Evolutionary conservation across 2,888 invertebrate species (phyloP), one percentile per base, ranked within the genome.

Genomic region (Atrina japonica): DNA sequence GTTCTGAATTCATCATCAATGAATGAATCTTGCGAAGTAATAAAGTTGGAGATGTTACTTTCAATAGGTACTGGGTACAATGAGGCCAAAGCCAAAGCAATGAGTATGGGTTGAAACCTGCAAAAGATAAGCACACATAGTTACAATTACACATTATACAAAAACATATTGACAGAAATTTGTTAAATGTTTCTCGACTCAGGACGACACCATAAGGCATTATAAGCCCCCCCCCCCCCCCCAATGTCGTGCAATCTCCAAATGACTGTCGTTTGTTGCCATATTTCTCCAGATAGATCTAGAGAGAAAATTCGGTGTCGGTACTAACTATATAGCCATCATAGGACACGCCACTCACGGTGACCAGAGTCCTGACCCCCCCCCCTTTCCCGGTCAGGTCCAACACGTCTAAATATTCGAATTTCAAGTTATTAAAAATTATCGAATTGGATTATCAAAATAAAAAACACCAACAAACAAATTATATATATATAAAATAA

Each of bases 1-100:
- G 23, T 25, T 71, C 70, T 68, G 76, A 76, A 47, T 56, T 50
- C 64, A 63, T 71, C 47, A 35, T 71, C 43, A 21, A 21, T 41
- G 43, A 14, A 27, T 18, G 45, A 45, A 21, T 18, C 50, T 25
- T 7, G 11, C 11, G 35, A 35, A 35, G 11, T 35, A 11, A 35
- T 35, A 11, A n/a, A 16, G n/a, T 11, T 30, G n/a, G 35, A 43
- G 41, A 21, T 30, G 40, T 27, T 27, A 29, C n/a, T 66, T 49
- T 47, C 50, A 45, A 5, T 49, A 49, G 47, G 29, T 61, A 49
- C 29, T 29, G 49, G 63, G 53, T 50, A 72, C 49, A 49, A 29
- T 14, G 63, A 67, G 67, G 56, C 63, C 35, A 66, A 58, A 45
- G 66, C 66, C 66, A 58, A 35, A 35, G 35, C 41, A 49, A 50